phyloP scores from a whole-genome alignment of 53 echinoderm and acorn worm species.

The Antedon mediterranea region DNA sequence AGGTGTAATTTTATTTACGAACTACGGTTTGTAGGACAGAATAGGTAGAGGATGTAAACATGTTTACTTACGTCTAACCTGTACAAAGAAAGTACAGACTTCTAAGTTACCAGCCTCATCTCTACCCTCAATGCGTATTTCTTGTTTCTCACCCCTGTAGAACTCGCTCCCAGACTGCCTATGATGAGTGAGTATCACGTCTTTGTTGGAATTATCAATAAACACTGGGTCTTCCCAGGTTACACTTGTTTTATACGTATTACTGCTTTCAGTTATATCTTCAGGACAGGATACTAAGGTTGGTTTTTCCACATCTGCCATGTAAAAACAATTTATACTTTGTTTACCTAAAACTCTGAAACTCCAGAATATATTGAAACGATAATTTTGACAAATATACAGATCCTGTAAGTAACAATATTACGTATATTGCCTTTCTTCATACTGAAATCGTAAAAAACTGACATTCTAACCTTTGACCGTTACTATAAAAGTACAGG shows the following conservation, averaged over 20 bases:
- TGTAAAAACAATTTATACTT: too few relatives aligned
- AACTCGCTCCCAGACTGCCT: conserved; percentile 11
- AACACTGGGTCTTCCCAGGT: conserved; percentile 23
- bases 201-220: conserved; percentile 24
- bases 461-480: too few relatives aligned
- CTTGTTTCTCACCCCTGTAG: conserved; percentile 8
- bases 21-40: too few relatives aligned
- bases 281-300: conserved; percentile 15
- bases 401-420: too few relatives aligned
- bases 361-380: too few relatives aligned
- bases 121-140: conserved; percentile 10
- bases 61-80: conserved; percentile 28
- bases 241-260: background rate
- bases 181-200: background rate
- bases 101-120: conserved; percentile 23
- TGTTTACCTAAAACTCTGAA: too few relatives aligned
- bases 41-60: too few relatives aligned
- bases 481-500: conserved; percentile 18
- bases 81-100: conserved; percentile 37
- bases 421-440: too few relatives aligned
- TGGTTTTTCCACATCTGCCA: conserved; percentile 28
- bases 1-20: too few relatives aligned
- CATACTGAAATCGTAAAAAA: too few relatives aligned
- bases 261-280: conserved; percentile 6
- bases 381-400: too few relatives aligned